Base-by-base conservation (phyloP, 2,113 vertebrate genomes). In the Bufo bufo region DNA sequence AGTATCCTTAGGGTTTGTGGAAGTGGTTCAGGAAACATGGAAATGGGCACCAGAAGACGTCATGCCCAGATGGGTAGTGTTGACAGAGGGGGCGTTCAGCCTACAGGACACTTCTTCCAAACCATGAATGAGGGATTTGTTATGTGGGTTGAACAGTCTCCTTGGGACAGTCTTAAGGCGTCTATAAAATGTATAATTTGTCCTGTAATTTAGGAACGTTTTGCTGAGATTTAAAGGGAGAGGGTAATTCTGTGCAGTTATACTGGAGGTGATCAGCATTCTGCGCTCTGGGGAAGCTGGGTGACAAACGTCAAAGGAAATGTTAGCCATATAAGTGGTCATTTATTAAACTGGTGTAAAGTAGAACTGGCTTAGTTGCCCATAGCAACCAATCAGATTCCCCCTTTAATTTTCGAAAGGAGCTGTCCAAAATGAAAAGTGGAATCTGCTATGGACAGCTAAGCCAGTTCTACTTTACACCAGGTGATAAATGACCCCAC, bases 21-120 rank as follows among this genome's bases (percentile, higher is more conserved):
- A 82, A 82, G 79, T 82, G 79, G 10, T 54, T 71, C 14, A 71
- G 65, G 81, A 50, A 82, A 19, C 45, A 3, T 66, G n/a, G 77
- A 59, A 23, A 59, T 78, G 77, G 77, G 47, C 74, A 77, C 47
- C 45, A 19, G 45, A 49, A 54, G 7, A 78, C 72, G 20, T n/a
- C 75, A 19, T 79, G 54, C 54, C 77, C 52, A 33, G 77, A 43
- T 79, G 52, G 77, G 50, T n/a, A 4, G 11, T 3, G 77, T 13
- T 2, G 77, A 17, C 50, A 56, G 23, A 13, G 52, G 52, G 54
- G 54, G 52, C 12, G n/a, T 14, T 79, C 3, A n/a, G 19, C 20
- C 49, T 8, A 49, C 74, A 52, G 74, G 74, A 66, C 65, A 23
- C 63, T n/a, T 66, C 14, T 19, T 17, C 20, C 20, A 14, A 11